Evolutionary conservation across 2,797 vertebrate genomes (phyloP).

Genomic region (Gambusia yucatana): DNA sequence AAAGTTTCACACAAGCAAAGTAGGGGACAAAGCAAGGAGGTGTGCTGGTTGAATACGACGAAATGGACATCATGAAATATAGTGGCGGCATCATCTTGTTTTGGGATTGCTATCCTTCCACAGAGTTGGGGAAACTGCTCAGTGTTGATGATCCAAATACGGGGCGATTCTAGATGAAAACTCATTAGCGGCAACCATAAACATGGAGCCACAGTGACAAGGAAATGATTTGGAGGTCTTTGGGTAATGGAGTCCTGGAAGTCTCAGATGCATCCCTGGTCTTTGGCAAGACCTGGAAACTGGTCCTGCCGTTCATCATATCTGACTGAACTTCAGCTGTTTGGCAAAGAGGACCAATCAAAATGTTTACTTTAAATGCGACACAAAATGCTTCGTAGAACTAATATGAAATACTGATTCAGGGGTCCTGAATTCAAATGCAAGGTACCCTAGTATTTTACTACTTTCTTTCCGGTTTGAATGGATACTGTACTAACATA

Average conservation of each 20-base stretch:
- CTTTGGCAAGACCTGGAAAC: neutral
- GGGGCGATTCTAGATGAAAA: neutral
- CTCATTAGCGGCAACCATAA: too few species aligned
- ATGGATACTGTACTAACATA: neutral
- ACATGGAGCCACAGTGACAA: neutral
- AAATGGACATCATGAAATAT: neutral
- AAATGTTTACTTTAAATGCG: neutral
- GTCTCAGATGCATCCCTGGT: neutral
- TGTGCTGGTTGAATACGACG: neutral
- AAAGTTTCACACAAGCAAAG: neutral
- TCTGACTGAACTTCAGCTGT: neutral
- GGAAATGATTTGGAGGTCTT: neutral
- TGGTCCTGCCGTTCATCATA: neutral
- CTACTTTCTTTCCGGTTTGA: neutral
- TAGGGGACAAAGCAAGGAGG: neutral
- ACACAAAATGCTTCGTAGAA: neutral
- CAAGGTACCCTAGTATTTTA: neutral
- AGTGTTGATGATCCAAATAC: neutral
- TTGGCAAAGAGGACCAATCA: neutral
- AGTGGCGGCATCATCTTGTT: neutral
- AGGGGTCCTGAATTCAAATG: neutral
- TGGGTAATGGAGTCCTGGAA: neutral
- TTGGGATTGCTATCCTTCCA: neutral
- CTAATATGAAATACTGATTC: neutral
- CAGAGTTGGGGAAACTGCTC: neutral